Base-by-base conservation (phyloP, 53 echinoderm and acorn worm species). In the Patiria pectinifera region DNA sequence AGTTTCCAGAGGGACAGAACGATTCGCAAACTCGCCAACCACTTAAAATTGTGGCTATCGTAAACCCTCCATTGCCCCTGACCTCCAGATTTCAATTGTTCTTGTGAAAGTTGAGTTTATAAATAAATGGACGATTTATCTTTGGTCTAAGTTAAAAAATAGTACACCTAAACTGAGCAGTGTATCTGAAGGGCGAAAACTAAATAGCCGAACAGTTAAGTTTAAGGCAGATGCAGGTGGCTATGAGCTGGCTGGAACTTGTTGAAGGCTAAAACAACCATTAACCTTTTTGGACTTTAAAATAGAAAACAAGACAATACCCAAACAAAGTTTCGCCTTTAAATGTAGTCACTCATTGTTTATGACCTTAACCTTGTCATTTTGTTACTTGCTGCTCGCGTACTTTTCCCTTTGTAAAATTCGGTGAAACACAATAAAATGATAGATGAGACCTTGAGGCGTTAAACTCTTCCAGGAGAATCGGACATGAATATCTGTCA, bases 311-410 rank as follows among this genome's bases (percentile, higher is more conserved):
- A 21, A 4, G 74, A 74, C 24, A 24, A 74, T 69, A 8, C 11
- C 74, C 74, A 74, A 74, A 23, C 74, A 74, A 74, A 74, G 1
- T 5, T 9, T 74, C 21, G 23, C 24, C 19, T 24, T 23, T n/a
- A 79, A 45, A 78, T 44, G 24, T 10, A 78, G 4, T n/a, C 10
- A 35, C 35, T 35, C 35, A 35, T 3, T 47, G 46, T 18, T 6
- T 11, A 13, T 76, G 59, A 86, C 75, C 86, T 74, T 86, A 71
- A 86, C 49, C 86, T 75, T 85, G 59, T 86, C 25, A 47, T 58
- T 74, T 44, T 47, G 15, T 74, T 23, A 6, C 48, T n/a, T n/a
- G 24, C 49, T 19, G 1, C 75, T 47, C 23, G 19, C 69, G 45
- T 21, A 3, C 6, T 86, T 53, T 11, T 46, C 45, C 6, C 16